Evolutionary conservation across 2,113 vertebrate genomes (phyloP).

Genomic region (human (Homo sapiens)): GRCh38 chr1:194701001-194701500

Average conservation of each 20-base stretch:
- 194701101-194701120: background rate
- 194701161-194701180: background rate
- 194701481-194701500: background rate
- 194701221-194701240: background rate
- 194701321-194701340: background rate
- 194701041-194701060: background rate
- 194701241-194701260: background rate
- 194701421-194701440: background rate
- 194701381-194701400: conserved; percentile 47
- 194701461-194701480: background rate
- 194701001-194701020: background rate
- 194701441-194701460: background rate
- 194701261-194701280: background rate
- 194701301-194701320: background rate
- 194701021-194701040: background rate
- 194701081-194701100: background rate
- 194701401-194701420: conserved; percentile 46
- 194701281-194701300: background rate
- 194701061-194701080: background rate
- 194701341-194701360: conserved; percentile 67
- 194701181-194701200: background rate
- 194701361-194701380: background rate
- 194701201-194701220: background rate
- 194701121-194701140: background rate
- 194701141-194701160: conserved; percentile 22